Evolutionary conservation across 2,113 vertebrate species (phyloP), one percentile per base, ranked within the genome.

Genomic region (Silurus glanis): DNA sequence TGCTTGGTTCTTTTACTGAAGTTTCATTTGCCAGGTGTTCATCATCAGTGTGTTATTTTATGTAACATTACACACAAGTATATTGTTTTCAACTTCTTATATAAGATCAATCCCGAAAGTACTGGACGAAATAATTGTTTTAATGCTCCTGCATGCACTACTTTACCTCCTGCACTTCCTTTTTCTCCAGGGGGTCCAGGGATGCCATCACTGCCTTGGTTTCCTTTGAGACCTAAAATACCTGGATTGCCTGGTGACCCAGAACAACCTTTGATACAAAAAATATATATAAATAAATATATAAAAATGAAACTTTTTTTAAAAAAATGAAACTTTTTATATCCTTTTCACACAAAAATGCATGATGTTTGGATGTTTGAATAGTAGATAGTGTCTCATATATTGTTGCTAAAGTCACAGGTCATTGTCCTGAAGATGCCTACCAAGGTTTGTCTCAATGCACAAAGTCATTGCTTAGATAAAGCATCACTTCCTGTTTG

Each of bases 101-200:
- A 5, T 16, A 16, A 14, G 56, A 69, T 6, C 16, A n/a, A 69
- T 45, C 25, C 67, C 6, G 14, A 28, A 69, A 37, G 37, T 45
- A 69, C 55, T 9, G 55, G 17, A 37, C 4, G 21, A 80, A 61
- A 47, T 75, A 23, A 53, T 0, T 53, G 5, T 25, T 53, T 55
- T 0, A 53, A 75, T 53, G 23, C 9, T 53, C 23, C 23, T 69
- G 14, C 6, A 17, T 2, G 4, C 21, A 17, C n/a, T 0, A n/a
- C 56, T 56, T 83, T 83, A 89, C 89, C 45, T 61, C 89, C 89
- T 82, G 67, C 83, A 12, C 47, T 76, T 80, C 89, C 89, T 76
- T 82, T 88, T 25, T 45, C n/a, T 53, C 89, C 89, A 69, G 58
- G 9, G 5, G 10, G 14, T 37, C 89, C 89, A 13, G 89, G 89